phyloP scores from a whole-genome alignment of 2,888 invertebrate genomes.

The Drosophila parthenogenetica region DNA sequence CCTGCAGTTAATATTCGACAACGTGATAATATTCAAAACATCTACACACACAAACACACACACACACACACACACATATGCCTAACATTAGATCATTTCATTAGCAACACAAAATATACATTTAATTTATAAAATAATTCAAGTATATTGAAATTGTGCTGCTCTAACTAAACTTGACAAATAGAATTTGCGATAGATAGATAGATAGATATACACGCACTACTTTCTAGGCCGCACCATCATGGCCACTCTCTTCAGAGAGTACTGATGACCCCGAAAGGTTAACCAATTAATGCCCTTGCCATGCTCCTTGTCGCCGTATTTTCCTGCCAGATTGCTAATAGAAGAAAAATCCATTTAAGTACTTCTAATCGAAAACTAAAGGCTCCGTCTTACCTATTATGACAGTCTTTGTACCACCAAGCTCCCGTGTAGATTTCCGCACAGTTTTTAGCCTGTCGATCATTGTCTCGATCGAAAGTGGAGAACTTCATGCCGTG shows the following conservation, averaged over 20 bases:
- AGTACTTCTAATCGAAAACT: background rate
- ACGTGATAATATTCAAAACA: constrained; percentile 24
- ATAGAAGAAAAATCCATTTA: too few species aligned
- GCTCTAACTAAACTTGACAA: too few species aligned
- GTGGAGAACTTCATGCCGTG: constrained; percentile 6
- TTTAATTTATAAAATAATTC: too few species aligned
- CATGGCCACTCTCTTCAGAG: background rate
- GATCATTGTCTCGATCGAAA: constrained; percentile 2
- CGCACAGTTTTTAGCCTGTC: background rate
- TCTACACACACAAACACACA: constrained; percentile 1
- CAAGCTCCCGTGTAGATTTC: background rate
- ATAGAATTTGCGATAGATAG: too few species aligned
- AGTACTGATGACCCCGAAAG: constrained; percentile 2
- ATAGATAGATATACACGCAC: too few species aligned
- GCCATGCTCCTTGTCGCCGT: background rate
- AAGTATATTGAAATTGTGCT: too few species aligned
- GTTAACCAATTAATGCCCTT: constrained; percentile 6
- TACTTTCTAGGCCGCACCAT: constrained; percentile 5
- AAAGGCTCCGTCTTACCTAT: background rate
- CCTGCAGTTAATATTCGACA: constrained; percentile 10
- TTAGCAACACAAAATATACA: too few species aligned
- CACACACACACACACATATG: background rate
- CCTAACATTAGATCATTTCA: too few species aligned
- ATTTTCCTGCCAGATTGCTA: constrained; percentile 7
- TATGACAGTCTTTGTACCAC: constrained; percentile 9